These are phyloP conservation scores for Astropecten irregularis DNA, from an alignment of 53 echinoderm and acorn worm species.

Conservation along the genomic window DNA sequence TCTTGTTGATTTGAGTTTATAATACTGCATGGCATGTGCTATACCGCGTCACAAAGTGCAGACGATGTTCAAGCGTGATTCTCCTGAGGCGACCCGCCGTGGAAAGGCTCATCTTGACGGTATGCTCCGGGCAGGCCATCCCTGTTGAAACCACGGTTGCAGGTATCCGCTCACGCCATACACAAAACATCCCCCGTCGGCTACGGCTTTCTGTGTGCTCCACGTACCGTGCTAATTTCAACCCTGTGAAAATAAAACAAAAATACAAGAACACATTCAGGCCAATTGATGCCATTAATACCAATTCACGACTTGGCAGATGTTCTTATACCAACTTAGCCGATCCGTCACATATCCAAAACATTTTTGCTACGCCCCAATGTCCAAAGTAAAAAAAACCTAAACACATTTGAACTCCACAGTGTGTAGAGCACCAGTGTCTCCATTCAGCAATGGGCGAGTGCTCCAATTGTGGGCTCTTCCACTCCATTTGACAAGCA, in stretches of 20 bases:
- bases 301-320: slow-evolving; percentile 32
- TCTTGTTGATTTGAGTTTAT: not conserved
- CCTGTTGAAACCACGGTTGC: not conserved
- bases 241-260: slow-evolving; percentile 32
- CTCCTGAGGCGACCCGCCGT: no score
- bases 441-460: no score
- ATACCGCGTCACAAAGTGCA: no score
- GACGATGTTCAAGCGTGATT: no score
- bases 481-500: not conserved
- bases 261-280: not conserved
- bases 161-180: slow-evolving; percentile 17
- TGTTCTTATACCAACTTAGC: slow-evolving; percentile 19
- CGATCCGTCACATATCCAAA: not conserved
- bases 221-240: not conserved
- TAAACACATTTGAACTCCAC: not conserved
- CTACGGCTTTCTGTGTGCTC: not conserved
- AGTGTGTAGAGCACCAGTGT: no score
- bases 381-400: not conserved
- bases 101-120: not conserved
- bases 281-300: not conserved
- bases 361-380: not conserved
- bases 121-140: not conserved
- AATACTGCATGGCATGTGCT: no score
- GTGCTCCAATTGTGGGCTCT: not conserved
- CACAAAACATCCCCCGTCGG: no score